Evolutionary conservation across 2,888 invertebrate genomes (phyloP).

Genomic region (Pristionchus mayeri): DNA sequence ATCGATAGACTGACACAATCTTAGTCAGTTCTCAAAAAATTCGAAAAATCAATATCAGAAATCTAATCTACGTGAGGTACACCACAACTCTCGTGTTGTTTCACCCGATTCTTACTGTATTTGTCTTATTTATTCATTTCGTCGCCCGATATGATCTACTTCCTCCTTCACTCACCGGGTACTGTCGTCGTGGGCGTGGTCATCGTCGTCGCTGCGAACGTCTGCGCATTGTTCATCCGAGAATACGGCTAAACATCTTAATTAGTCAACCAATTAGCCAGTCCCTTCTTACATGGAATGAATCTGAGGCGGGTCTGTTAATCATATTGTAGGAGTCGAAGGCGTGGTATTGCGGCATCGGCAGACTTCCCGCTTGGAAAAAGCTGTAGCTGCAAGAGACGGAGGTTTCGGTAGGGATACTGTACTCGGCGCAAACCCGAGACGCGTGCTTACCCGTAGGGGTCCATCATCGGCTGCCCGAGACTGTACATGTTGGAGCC

Average conservation of each 20-base stretch:
- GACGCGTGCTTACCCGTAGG: constrained; percentile 55
- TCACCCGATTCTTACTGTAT: too few species aligned
- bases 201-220: constrained; percentile 40
- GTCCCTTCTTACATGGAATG: constrained; percentile 26
- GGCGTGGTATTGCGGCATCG: constrained; percentile 66
- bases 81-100: too few species aligned
- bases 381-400: constrained; percentile 57
- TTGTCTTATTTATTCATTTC: too few species aligned
- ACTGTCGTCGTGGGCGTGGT: constrained; percentile 16
- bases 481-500: constrained; percentile 67
- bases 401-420: too few species aligned
- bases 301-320: constrained; percentile 44
- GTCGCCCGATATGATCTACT: too few species aligned
- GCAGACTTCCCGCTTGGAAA: constrained; percentile 53
- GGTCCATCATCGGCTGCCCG: constrained; percentile 69
- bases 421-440: not conserved
- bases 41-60: too few species aligned
- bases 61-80: too few species aligned
- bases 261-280: not conserved
- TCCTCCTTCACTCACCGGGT: not conserved
- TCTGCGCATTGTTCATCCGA: constrained; percentile 22
- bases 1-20: too few species aligned
- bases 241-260: constrained; percentile 37
- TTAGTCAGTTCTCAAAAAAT: too few species aligned
- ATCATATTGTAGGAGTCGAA: constrained; percentile 69